These are phyloP conservation scores for Channa argus DNA, from an alignment of 2,113 vertebrate genomes.

Conservation along the genomic window DNA sequence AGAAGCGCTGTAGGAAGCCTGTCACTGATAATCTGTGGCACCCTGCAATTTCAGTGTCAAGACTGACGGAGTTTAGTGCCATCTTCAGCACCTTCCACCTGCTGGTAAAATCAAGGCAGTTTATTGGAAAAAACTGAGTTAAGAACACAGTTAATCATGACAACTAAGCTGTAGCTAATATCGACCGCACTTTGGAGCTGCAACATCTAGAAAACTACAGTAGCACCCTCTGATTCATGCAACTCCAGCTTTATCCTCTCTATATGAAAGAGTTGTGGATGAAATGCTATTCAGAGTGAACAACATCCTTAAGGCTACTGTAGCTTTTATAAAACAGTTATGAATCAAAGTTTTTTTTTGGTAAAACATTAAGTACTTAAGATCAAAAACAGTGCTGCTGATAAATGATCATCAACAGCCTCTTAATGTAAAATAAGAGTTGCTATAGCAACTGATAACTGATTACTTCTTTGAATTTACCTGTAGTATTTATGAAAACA, in stretches of 20 bases:
- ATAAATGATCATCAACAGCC: constrained; percentile 21
- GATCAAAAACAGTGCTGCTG: constrained; percentile 6
- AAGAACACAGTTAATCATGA: not conserved
- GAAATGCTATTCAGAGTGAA: constrained; percentile 23
- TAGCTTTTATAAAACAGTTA: constrained; percentile 10
- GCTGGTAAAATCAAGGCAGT: not conserved
- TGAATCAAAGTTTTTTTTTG: constrained; percentile 16
- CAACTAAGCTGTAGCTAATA: not conserved
- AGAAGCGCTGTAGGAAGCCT: constrained; percentile 1
- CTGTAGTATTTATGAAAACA: constrained; percentile 14
- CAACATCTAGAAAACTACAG: not conserved
- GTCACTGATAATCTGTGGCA: constrained; percentile 14
- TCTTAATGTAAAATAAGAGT: constrained; percentile 38
- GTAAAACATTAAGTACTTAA: constrained; percentile 9
- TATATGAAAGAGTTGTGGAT: not conserved
- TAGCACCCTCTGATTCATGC: not conserved
- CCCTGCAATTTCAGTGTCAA: constrained; percentile 17
- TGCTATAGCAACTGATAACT: constrained; percentile 59
- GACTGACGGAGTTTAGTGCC: constrained; percentile 7
- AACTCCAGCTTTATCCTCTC: not conserved
- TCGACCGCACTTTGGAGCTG: not conserved
- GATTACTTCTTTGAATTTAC: constrained; percentile 38
- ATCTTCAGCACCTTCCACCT: not conserved
- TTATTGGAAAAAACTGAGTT: constrained; percentile 3
- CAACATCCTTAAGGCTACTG: constrained; percentile 19